Conservation (phyloP, 2,113 vertebrate species). For the Stegastes partitus region DNA sequence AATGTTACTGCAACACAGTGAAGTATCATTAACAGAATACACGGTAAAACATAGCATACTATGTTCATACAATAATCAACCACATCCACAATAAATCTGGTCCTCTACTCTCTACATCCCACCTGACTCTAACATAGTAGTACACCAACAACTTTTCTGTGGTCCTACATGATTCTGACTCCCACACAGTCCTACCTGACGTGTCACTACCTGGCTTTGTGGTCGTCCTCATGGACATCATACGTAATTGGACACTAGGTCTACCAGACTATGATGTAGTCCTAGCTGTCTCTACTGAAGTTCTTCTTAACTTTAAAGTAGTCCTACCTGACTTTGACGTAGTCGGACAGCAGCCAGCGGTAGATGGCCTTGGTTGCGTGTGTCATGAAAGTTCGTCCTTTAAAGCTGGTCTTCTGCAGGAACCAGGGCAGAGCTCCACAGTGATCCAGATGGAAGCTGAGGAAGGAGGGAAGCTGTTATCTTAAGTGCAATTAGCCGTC, state of each 20-base stretch:
- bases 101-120: too few relatives aligned
- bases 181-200: constrained; percentile 86
- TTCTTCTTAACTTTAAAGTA: background rate
- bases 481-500: too few relatives aligned
- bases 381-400: constrained; percentile 98
- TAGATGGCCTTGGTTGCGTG: constrained; percentile 99
- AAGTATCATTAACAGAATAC: too few relatives aligned
- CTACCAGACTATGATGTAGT: constrained; percentile 85
- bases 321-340: constrained; percentile 96
- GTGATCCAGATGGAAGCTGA: constrained; percentile 97
- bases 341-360: constrained; percentile 98
- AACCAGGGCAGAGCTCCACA: constrained; percentile 99
- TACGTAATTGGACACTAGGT: constrained; percentile 73
- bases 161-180: too few relatives aligned
- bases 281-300: background rate
- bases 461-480: background rate
- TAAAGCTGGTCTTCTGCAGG: constrained; percentile 98
- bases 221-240: too few relatives aligned
- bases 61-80: too few relatives aligned
- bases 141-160: too few relatives aligned
- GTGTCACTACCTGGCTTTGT: too few relatives aligned
- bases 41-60: too few relatives aligned
- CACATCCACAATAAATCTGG: too few relatives aligned
- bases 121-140: too few relatives aligned
- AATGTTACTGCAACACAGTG: constrained; percentile 88